Percentiles rank a stretch among this genome's conserved stretches.
Conservation (phyloP, 2,113 vertebrate species). For the Rhinoptilus africanus region DNA sequence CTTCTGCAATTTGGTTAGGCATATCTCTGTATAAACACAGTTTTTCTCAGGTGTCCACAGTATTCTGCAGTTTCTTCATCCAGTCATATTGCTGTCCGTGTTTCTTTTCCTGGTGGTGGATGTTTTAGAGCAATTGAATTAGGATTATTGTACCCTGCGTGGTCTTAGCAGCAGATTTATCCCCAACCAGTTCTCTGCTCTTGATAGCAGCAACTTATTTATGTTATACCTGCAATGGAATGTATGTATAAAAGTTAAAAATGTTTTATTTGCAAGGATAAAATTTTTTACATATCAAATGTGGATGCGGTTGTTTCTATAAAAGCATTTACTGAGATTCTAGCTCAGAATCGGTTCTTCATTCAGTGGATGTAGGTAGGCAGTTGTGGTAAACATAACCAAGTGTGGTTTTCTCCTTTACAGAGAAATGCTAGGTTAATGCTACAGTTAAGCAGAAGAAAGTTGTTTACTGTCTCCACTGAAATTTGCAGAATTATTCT, state of each 20-base stretch:
- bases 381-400: background rate
- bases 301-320: background rate
- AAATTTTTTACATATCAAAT: background rate
- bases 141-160: background rate
- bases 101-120: background rate
- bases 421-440: background rate
- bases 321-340: background rate
- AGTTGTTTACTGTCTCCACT: background rate
- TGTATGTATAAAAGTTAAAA: background rate
- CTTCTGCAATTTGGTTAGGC: background rate
- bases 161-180: background rate
- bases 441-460: background rate
- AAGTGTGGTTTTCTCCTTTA: background rate
- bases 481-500: background rate
- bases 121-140: background rate
- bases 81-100: background rate
- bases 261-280: background rate
- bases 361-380: background rate
- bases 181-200: background rate
- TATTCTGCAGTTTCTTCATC: background rate
- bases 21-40: background rate
- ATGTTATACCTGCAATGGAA: background rate
- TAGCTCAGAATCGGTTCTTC: background rate
- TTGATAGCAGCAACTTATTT: background rate
- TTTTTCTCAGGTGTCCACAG: background rate